A percentile compares a stretch with the other conserved stretches of the same genome.
These are phyloP conservation scores for Clanis bilineata DNA, from an alignment of 2,888 invertebrate species.

Conservation along the genomic window DNA sequence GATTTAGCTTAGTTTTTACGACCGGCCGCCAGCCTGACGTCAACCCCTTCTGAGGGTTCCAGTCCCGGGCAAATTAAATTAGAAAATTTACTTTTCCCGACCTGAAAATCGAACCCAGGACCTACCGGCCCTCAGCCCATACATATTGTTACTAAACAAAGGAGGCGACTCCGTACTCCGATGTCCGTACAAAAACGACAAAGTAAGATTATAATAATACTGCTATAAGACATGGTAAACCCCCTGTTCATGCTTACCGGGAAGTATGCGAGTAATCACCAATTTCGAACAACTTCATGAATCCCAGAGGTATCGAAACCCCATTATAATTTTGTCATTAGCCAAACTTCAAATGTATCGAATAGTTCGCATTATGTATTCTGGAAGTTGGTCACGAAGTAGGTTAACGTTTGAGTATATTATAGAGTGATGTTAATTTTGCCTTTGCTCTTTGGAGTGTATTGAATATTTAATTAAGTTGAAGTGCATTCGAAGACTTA, in stretches of 20 bases:
- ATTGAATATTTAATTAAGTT: neutral
- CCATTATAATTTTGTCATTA: conserved; percentile 57
- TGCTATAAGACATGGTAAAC: neutral
- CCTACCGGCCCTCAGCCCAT: too few relatives aligned
- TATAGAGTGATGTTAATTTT: neutral
- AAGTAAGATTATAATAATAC: too few relatives aligned
- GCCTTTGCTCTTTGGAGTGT: neutral
- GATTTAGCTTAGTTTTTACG: too few relatives aligned
- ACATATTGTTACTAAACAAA: too few relatives aligned
- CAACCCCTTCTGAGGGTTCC: too few relatives aligned
- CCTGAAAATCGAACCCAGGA: too few relatives aligned
- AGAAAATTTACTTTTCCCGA: too few relatives aligned
- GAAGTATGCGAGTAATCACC: neutral
- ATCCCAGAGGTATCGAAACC: conserved; percentile 46
- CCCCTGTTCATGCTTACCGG: neutral
- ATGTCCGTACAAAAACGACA: neutral
- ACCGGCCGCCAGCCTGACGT: too few relatives aligned
- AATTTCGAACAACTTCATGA: conserved; percentile 31
- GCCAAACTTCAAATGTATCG: conserved; percentile 43
- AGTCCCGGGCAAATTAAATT: too few relatives aligned
- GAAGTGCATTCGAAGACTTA: neutral
- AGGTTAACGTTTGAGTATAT: neutral
- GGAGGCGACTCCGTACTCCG: too few relatives aligned
- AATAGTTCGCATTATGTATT: conserved; percentile 17
- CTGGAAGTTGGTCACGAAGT: conserved; percentile 14